phyloP scores from a whole-genome alignment of 2,888 invertebrate genomes.

The Hypselothyrea guttata region DNA sequence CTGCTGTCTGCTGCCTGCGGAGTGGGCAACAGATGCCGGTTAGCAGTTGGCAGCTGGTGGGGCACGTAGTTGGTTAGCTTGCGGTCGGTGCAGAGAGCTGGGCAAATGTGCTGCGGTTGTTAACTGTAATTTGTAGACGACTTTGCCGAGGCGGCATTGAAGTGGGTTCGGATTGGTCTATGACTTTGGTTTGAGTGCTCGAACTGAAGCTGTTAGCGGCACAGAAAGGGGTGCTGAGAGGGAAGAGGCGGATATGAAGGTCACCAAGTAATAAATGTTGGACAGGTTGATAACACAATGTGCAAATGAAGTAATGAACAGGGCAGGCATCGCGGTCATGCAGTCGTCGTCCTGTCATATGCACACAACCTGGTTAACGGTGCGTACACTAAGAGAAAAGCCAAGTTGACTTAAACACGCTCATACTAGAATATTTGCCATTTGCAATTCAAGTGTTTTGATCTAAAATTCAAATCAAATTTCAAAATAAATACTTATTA shows the following conservation, averaged over 20 bases:
- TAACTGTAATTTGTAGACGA: constrained; percentile 58
- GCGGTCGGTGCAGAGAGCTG: constrained; percentile 43
- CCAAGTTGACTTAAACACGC: no score
- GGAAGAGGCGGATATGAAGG: not conserved
- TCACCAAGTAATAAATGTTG: constrained; percentile 55
- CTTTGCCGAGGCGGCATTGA: constrained; percentile 33
- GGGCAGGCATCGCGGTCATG: constrained; percentile 59
- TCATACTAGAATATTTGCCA: no score
- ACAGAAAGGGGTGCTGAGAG: not conserved
- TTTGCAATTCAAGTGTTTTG: no score
- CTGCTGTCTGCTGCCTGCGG: constrained; percentile 13
- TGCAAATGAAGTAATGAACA: constrained; percentile 74
- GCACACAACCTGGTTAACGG: constrained; percentile 24
- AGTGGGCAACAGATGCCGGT: not conserved
- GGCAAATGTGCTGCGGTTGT: constrained; percentile 53
- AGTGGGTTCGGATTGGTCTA: constrained; percentile 15
- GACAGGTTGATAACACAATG: constrained; percentile 60
- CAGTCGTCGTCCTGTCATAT: constrained; percentile 36
- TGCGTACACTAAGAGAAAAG: not conserved
- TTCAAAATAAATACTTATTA: no score
- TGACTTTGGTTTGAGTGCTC: not conserved
- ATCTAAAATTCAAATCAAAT: no score
- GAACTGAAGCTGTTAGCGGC: not conserved
- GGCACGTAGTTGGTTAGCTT: constrained; percentile 69
- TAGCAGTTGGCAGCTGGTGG: constrained; percentile 10